phyloP scores from a whole-genome alignment of 2,797 vertebrate species.

The Echeneis naucrates region DNA sequence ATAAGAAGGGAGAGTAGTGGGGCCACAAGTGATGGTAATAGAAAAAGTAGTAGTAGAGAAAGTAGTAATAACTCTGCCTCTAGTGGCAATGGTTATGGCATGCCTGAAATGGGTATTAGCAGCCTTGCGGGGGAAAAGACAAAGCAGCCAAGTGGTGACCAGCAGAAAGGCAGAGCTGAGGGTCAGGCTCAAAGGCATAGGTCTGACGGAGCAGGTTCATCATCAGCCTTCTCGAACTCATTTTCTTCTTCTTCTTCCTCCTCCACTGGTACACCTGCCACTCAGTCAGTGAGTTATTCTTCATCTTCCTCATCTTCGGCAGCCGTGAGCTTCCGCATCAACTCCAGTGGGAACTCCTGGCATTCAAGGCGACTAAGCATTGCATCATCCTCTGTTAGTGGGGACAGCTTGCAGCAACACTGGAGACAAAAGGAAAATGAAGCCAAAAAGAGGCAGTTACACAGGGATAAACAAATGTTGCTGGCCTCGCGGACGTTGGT shows the following conservation, averaged over 20 bases:
- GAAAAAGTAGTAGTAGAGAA: slow-evolving; percentile 70
- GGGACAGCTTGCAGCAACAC: slow-evolving; percentile 74
- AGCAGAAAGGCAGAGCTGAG: slow-evolving; percentile 71
- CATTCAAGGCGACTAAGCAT: slow-evolving; percentile 82
- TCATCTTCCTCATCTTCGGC: slow-evolving; percentile 78
- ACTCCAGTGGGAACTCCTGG: slow-evolving; percentile 89
- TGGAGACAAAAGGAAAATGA: slow-evolving; percentile 82
- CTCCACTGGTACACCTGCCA: slow-evolving; percentile 50
- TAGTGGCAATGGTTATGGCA: slow-evolving; percentile 50
- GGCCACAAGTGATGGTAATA: slow-evolving; percentile 39
- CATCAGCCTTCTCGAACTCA: slow-evolving; percentile 77
- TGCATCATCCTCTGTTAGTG: slow-evolving; percentile 61
- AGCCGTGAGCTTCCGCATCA: slow-evolving; percentile 93
- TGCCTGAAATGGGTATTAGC: slow-evolving; percentile 86
- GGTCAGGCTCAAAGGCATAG: slow-evolving; percentile 68
- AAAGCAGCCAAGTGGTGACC: slow-evolving; percentile 79
- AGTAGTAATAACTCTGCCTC: slow-evolving; percentile 42
- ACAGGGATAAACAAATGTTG: slow-evolving; percentile 76
- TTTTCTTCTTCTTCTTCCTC: slow-evolving; percentile 75
- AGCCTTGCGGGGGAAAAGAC: slow-evolving; percentile 89
- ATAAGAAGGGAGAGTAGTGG: slow-evolving; percentile 85
- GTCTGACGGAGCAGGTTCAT: slow-evolving; percentile 54
- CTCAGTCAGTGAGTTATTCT: slow-evolving; percentile 48
- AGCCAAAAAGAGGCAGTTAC: slow-evolving; percentile 74
- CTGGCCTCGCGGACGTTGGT: slow-evolving; percentile 62